phyloP scores from a whole-genome alignment of 2,888 invertebrate species.

The Pediacus dermestoides region DNA sequence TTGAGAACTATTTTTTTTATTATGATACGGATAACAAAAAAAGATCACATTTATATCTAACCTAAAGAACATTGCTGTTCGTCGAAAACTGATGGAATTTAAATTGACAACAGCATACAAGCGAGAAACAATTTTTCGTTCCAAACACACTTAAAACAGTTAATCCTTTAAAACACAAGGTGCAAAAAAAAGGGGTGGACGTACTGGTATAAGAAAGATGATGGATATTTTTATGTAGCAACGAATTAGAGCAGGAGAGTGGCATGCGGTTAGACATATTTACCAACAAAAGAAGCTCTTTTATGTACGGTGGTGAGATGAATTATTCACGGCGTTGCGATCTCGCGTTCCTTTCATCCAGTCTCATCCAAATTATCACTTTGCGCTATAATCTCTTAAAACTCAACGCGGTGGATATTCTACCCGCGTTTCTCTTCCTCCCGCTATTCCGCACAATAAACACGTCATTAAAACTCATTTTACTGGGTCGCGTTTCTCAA shows the following conservation, averaged over 20 bases:
- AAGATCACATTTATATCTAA: too few species aligned
- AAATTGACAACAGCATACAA: too few species aligned
- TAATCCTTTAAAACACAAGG: too few species aligned
- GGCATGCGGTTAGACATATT: constrained; percentile 28
- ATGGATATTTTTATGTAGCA: constrained; percentile 9
- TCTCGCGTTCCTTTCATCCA: constrained; percentile 36
- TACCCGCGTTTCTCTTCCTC: constrained; percentile 30
- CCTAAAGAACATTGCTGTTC: too few species aligned
- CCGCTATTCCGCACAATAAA: constrained; percentile 37
- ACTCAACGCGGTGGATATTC: constrained; percentile 35
- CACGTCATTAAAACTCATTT: constrained; percentile 43
- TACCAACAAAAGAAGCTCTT: constrained; percentile 30
- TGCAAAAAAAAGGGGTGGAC: too few species aligned
- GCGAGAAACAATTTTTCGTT: too few species aligned
- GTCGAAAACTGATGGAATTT: too few species aligned
- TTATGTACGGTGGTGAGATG: constrained; percentile 33
- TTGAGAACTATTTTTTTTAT: too few species aligned
- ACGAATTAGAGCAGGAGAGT: constrained; percentile 16
- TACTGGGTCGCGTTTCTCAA: constrained; percentile 27
- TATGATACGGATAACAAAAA: too few species aligned
- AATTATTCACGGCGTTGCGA: constrained; percentile 39
- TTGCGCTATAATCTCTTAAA: constrained; percentile 43
- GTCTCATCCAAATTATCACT: constrained; percentile 44
- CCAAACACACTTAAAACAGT: too few species aligned
- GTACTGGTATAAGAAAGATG: too few species aligned